Evolutionary conservation across 2,113 vertebrate genomes (phyloP).

Genomic region (Falco punctatus): DNA sequence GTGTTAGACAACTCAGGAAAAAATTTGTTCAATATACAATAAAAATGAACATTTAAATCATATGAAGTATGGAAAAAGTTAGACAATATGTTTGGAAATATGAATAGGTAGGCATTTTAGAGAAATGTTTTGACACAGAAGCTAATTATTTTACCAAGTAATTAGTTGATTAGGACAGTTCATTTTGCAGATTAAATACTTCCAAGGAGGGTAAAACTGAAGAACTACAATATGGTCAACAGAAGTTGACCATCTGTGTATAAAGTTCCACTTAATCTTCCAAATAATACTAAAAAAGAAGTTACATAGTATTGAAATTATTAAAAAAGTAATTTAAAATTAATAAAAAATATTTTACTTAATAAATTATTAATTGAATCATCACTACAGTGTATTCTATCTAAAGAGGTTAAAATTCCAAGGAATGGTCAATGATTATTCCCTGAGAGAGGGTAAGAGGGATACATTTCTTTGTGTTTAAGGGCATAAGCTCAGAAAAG

Average conservation of each 20-base stretch:
- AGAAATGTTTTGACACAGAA: not conserved
- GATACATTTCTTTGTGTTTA: not conserved
- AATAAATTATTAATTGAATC: not conserved
- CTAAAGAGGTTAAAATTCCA: not conserved
- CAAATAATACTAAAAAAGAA: not conserved
- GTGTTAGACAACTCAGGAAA: not conserved
- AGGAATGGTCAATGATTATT: not conserved
- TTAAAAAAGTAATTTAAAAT: not conserved
- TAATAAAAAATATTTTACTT: not conserved
- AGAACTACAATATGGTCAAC: not conserved
- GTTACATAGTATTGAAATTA: not conserved
- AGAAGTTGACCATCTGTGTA: not conserved
- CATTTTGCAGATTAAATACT: not conserved
- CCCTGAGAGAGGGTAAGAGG: not conserved
- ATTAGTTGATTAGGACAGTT: not conserved
- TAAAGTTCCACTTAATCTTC: not conserved
- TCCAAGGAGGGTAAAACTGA: not conserved
- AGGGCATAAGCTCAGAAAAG: not conserved
- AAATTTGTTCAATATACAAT: not conserved
- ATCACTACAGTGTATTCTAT: not conserved
- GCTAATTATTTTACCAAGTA: not conserved
- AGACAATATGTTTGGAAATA: not conserved
- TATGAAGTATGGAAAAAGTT: not conserved
- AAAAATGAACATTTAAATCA: not conserved
- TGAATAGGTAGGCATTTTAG: not conserved